Conservation (phyloP, 2,888 invertebrate species). For the Elegia similella region DNA sequence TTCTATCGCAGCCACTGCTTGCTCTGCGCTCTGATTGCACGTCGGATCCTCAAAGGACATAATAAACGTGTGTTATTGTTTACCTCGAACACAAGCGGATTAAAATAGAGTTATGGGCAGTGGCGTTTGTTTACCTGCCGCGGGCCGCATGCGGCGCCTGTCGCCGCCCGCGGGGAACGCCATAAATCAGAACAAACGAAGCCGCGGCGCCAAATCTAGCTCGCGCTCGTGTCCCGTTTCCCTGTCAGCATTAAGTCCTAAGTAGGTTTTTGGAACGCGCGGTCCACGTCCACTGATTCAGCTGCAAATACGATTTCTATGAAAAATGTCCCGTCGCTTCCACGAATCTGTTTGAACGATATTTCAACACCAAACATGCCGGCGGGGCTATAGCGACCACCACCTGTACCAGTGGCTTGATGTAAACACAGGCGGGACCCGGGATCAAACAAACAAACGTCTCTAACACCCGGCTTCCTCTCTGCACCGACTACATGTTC, state of each 20-base stretch:
- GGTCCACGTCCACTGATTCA: too few species aligned
- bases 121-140: constrained; percentile 10
- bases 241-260: background rate
- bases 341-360: too few species aligned
- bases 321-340: too few species aligned
- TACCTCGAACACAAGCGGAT: background rate
- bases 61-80: constrained; percentile 3
- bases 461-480: background rate
- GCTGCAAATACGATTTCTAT: too few species aligned
- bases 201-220: background rate
- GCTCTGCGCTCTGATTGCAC: background rate
- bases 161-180: background rate
- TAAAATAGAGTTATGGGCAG: constrained; percentile 11
- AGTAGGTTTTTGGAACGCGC: background rate
- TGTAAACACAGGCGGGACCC: constrained; percentile 4
- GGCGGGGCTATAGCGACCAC: background rate
- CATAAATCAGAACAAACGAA: constrained; percentile 4
- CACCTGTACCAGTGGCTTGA: constrained; percentile 4
- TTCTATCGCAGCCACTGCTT: background rate
- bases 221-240: background rate
- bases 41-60: constrained; percentile 1
- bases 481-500: background rate
- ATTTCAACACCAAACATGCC: background rate
- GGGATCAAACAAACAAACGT: constrained; percentile 1
- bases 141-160: constrained; percentile 2